Conservation (phyloP, 2,113 vertebrate species). For the Calypte anna region DNA sequence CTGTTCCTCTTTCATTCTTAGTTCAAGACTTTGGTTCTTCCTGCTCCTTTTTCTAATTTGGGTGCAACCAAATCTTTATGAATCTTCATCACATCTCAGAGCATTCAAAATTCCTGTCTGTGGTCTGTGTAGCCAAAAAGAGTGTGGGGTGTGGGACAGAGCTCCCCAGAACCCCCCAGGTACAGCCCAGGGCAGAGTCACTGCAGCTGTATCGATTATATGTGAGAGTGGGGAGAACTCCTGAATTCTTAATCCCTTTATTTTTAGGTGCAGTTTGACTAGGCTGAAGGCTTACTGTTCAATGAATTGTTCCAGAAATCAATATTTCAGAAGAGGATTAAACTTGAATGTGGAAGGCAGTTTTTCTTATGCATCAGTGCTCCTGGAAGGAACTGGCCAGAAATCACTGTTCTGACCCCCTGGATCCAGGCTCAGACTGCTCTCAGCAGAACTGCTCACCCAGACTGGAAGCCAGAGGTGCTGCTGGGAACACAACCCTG, state of each 20-base stretch:
- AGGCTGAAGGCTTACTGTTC: neutral
- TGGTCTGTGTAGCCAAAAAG: rapidly evolving
- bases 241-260: neutral
- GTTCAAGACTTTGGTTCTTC: neutral
- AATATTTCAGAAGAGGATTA: slow-evolving; percentile 10
- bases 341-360: slow-evolving; percentile 3
- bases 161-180: neutral
- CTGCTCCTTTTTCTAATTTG: neutral
- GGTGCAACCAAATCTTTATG: rapidly evolving
- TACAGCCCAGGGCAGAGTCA: neutral
- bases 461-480: neutral
- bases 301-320: slow-evolving; percentile 7
- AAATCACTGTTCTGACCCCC: neutral
- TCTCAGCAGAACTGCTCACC: neutral
- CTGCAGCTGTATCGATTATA: neutral
- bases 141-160: neutral
- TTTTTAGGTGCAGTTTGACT: neutral
- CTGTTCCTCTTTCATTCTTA: neutral
- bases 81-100: neutral
- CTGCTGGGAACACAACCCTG: neutral
- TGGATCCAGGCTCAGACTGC: neutral
- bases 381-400: neutral
- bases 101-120: neutral
- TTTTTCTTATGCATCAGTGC: neutral
- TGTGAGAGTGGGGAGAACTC: neutral